Evolutionary conservation across 2,888 invertebrate genomes (phyloP).

Genomic region (Ormyrus labotus): DNA sequence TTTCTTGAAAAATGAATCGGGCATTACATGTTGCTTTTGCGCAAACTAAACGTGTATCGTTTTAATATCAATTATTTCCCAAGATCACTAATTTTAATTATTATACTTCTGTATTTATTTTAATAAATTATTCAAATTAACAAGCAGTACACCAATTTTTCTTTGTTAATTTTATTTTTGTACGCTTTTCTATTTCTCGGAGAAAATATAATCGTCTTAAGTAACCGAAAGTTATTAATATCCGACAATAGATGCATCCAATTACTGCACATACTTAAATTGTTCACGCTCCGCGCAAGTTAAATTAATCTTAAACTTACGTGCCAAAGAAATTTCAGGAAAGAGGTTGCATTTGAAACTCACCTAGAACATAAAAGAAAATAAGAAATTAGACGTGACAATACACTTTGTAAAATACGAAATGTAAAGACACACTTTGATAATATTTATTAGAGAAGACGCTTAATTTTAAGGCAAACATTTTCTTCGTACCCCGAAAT

Average conservation of each 20-base stretch:
- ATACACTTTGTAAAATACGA: background rate
- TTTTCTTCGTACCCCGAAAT: background rate
- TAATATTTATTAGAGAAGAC: background rate
- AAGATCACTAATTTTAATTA: too few relatives aligned
- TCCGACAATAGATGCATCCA: background rate
- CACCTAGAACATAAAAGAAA: slow-evolving; percentile 46
- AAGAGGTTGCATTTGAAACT: slow-evolving; percentile 16
- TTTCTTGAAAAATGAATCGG: too few relatives aligned
- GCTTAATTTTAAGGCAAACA: background rate
- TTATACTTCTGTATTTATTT: too few relatives aligned
- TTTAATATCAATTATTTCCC: too few relatives aligned
- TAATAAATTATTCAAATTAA: too few relatives aligned
- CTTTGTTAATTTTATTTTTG: too few relatives aligned
- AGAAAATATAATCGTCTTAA: too few relatives aligned
- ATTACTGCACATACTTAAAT: background rate
- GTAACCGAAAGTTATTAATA: too few relatives aligned
- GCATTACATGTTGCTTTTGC: too few relatives aligned
- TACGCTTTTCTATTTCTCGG: too few relatives aligned
- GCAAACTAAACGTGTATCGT: too few relatives aligned
- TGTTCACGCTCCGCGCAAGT: background rate
- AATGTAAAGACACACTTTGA: background rate
- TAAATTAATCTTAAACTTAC: background rate
- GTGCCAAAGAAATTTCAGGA: background rate
- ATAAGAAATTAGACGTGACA: background rate
- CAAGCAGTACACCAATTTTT: too few relatives aligned